These are phyloP conservation scores for Macrosoma leucophasiata DNA, from an alignment of 2,888 invertebrate species.

Conservation along the genomic window DNA sequence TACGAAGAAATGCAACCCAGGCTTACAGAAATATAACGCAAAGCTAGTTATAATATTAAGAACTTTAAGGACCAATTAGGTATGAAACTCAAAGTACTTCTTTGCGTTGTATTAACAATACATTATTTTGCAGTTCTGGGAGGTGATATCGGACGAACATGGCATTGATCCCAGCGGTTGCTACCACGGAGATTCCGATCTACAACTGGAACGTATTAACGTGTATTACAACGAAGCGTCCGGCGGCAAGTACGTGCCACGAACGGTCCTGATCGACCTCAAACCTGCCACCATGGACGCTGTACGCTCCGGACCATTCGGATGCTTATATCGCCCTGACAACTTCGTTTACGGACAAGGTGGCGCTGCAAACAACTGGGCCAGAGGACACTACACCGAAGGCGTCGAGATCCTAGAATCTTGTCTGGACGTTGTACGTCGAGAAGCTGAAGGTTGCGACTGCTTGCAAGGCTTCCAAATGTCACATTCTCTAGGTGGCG, in stretches of 20 bases:
- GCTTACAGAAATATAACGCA: no score
- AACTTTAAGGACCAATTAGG: no score
- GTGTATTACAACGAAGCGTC: slow-evolving; percentile 85
- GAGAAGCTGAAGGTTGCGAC: slow-evolving; percentile 93
- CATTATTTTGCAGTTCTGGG: slow-evolving; percentile 78
- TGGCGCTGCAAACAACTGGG: slow-evolving; percentile 68
- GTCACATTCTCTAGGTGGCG: slow-evolving; percentile 81
- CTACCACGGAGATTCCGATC: slow-evolving; percentile 81
- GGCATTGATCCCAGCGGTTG: slow-evolving; percentile 82
- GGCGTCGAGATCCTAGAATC: slow-evolving; percentile 92
- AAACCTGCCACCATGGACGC: slow-evolving; percentile 83
- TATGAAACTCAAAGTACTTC: no score
- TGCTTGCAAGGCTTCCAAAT: slow-evolving; percentile 92
- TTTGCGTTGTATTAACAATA: no score
- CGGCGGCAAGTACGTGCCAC: slow-evolving; percentile 65
- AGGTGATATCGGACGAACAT: slow-evolving; percentile 86
- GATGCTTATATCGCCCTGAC: slow-evolving; percentile 90
- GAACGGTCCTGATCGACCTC: slow-evolving; percentile 59
- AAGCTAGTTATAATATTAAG: no score
- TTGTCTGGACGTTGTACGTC: slow-evolving; percentile 85
- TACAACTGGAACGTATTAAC: slow-evolving; percentile 84
- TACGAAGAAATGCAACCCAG: no score
- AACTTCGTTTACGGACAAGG: slow-evolving; percentile 87
- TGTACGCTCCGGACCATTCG: slow-evolving; percentile 89
- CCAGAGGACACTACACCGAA: slow-evolving; percentile 91